Base-by-base conservation (phyloP, 2,888 invertebrate genomes). In the Notodonta dromedarius region DNA sequence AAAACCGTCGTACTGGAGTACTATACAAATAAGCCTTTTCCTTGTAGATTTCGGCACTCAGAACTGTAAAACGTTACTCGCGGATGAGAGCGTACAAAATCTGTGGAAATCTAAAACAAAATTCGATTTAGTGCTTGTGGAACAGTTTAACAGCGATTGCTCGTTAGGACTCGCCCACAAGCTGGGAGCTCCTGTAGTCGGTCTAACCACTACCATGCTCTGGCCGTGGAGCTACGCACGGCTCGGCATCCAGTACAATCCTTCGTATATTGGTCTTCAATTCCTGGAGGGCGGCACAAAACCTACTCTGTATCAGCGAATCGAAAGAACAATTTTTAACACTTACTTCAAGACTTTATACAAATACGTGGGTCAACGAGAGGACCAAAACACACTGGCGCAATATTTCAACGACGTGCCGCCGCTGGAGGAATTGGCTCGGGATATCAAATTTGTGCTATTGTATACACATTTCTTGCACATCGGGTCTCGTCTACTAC, bases 91-190 rank as follows among this genome's bases (percentile, higher is more conserved):
- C 35, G 89, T 91, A 5, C 90, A 89, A 66, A 73, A 80, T 40
- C 76, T 90, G 60, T 88, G 85, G 87, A 85, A 87, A 62, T 77
- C 83, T 0, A 73, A 88, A 61, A 71, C 70, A 5, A 90, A 93
- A 53, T 96, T 95, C 65, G 96, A 96, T 77, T 72, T 95, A 5
- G 83, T 95, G 0, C 80, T 96, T 7, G 87, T 92, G 8, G 95
- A 95, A 80, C 90, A 94, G 63, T 96, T 96, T 70, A 94, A 94
- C 63, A 92, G 94, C 24, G 95, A 96, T 67, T 96, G 96, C 71
- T 83, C 94, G 56, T 82, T 95, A 67, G 95, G 94, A 0, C 84
- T 96, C 14, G 95, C 94, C 1, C 84, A 95, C 75, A 79, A 94
- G 59, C 80, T 96, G 56, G 84, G 92, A 40, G 90, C 94, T 8